A percentile compares a stretch with the other conserved stretches of the same genome.
phyloP scores from a whole-genome alignment of 2,888 invertebrate genomes.

The Aplocera efformata region DNA sequence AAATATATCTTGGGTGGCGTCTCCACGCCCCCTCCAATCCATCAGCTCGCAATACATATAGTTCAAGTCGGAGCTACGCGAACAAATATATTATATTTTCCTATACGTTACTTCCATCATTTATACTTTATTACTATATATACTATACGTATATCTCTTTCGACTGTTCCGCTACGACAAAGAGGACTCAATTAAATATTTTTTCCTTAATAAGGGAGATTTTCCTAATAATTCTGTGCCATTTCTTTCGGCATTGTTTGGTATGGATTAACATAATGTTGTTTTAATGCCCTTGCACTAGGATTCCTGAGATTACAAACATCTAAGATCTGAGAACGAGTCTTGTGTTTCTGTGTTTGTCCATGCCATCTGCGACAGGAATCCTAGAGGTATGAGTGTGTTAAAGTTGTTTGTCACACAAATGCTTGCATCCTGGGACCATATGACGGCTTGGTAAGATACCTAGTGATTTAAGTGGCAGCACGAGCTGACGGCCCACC shows the following conservation, averaged over 20 bases:
- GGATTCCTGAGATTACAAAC: no score
- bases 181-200: constrained; percentile 72
- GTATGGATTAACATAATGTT: not conserved
- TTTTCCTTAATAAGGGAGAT: constrained; percentile 56
- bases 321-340: no score
- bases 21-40: constrained; percentile 46
- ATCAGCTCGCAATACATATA: constrained; percentile 70
- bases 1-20: constrained; percentile 7
- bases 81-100: constrained; percentile 79
- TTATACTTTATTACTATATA: constrained; percentile 79
- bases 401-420: no score
- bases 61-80: constrained; percentile 67
- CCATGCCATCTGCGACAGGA: no score
- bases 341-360: no score
- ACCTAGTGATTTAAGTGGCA: no score
- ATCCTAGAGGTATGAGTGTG: no score
- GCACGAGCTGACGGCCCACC: no score
- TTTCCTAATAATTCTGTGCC: constrained; percentile 22
- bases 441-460: no score
- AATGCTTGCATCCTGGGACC: no score
- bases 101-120: constrained; percentile 79
- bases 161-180: constrained; percentile 36
- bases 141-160: constrained; percentile 35
- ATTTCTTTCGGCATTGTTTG: constrained; percentile 10
- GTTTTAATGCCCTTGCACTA: no score